These are phyloP conservation scores for Nemotelus pantherinus DNA, from an alignment of 2,888 invertebrate species.

Conservation along the genomic window DNA sequence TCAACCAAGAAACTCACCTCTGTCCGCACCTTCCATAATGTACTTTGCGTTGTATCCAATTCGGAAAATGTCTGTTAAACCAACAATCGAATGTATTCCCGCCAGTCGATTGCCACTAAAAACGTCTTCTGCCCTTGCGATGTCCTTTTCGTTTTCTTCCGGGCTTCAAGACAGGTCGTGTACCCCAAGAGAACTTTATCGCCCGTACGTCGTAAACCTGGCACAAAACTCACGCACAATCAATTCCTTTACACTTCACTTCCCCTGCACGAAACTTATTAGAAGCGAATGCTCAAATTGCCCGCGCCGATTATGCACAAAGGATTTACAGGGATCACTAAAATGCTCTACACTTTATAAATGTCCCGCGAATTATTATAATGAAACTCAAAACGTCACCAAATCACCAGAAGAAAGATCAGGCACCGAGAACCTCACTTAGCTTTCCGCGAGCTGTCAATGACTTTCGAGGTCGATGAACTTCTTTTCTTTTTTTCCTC, in stretches of 20 bases:
- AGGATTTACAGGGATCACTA: neutral
- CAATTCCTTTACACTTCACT: conserved; percentile 33
- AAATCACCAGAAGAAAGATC: conserved; percentile 24
- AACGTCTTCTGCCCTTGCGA: conserved; percentile 19
- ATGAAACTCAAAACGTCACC: conserved; percentile 13
- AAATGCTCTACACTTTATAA: neutral
- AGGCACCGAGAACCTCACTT: neutral
- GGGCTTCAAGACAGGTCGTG: conserved; percentile 7
- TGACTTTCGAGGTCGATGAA: conserved; percentile 51
- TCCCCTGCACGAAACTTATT: conserved; percentile 22
- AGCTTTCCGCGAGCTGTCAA: conserved; percentile 45
- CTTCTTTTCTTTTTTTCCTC: conserved; percentile 44
- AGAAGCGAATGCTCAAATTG: neutral
- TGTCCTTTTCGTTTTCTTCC: conserved; percentile 28
- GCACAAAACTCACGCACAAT: conserved; percentile 9
- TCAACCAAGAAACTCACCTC: conserved; percentile 28
- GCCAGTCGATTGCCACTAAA: neutral
- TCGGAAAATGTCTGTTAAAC: neutral
- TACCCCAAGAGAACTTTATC: conserved; percentile 11
- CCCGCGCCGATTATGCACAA: neutral
- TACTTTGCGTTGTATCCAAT: conserved; percentile 13
- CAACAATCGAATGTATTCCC: neutral
- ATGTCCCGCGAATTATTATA: neutral
- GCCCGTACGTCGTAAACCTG: conserved; percentile 9
- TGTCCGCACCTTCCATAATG: conserved; percentile 41